phyloP scores from a whole-genome alignment of 1,140 invertebrate genomes.

The Diachasmimorpha longicaudata region DNA sequence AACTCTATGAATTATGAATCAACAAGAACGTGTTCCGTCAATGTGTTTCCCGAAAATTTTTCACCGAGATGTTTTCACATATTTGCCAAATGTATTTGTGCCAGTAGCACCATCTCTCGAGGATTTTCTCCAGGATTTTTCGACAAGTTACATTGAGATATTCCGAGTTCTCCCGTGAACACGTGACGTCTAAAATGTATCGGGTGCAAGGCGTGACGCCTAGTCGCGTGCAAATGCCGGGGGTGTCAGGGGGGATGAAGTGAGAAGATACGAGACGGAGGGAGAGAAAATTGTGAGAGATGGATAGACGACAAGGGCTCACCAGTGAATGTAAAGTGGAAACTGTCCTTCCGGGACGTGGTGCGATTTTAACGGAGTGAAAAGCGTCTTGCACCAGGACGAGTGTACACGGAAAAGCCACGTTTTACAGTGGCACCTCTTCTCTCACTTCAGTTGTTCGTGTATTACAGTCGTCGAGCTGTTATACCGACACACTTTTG shows the following conservation, averaged over 20 bases:
- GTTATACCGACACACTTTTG: background rate
- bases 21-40: no score
- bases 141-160: background rate
- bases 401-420: background rate
- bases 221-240: background rate
- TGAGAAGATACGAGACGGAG: background rate
- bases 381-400: background rate
- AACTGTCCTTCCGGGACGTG: slow-evolving; percentile 8
- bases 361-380: slow-evolving; percentile 2
- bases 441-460: background rate
- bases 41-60: no score
- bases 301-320: background rate
- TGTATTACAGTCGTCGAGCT: background rate
- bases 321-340: slow-evolving; percentile 1
- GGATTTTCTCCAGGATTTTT: background rate
- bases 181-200: background rate
- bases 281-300: background rate
- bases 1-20: no score
- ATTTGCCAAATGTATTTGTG: background rate
- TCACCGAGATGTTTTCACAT: no score
- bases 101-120: background rate
- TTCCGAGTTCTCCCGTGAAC: background rate
- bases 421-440: background rate
- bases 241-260: background rate
- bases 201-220: background rate